phyloP scores from a whole-genome alignment of 2,113 vertebrate species.

The Bos indicus region DNA sequence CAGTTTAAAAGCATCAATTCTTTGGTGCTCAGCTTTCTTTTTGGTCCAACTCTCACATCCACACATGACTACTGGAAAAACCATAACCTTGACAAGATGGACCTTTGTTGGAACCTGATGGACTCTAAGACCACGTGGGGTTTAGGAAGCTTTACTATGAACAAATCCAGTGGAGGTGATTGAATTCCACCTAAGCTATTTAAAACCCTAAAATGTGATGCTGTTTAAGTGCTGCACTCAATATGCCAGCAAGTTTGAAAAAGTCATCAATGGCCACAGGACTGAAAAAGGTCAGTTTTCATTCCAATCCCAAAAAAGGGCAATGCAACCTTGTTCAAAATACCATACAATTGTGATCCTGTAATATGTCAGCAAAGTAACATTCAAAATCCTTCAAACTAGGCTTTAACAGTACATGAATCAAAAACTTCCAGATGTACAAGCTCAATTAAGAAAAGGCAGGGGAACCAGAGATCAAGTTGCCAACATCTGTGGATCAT shows the following conservation, averaged over 20 bases:
- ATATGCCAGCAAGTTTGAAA: neutral
- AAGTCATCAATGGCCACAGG: neutral
- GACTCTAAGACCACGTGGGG: neutral
- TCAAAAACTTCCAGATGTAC: neutral
- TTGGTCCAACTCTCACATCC: neutral
- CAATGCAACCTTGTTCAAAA: neutral
- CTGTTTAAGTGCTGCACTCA: neutral
- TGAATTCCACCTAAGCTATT: neutral
- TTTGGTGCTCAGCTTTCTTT: neutral
- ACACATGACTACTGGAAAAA: neutral
- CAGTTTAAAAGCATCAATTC: neutral
- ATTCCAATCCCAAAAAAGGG: neutral
- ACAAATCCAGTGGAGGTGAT: neutral
- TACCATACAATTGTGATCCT: neutral
- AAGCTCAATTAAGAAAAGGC: neutral
- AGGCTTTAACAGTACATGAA: accelerated
- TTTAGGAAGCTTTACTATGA: neutral
- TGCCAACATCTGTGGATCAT: neutral
- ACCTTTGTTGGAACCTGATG: neutral
- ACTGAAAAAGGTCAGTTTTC: neutral
- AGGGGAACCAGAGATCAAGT: neutral
- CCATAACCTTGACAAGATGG: neutral
- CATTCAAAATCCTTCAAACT: neutral
- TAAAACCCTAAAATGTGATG: neutral
- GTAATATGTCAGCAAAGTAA: neutral